These are phyloP conservation scores for Globicephala melas DNA, from an alignment of 2,113 vertebrate species.

Conservation along the genomic window DNA sequence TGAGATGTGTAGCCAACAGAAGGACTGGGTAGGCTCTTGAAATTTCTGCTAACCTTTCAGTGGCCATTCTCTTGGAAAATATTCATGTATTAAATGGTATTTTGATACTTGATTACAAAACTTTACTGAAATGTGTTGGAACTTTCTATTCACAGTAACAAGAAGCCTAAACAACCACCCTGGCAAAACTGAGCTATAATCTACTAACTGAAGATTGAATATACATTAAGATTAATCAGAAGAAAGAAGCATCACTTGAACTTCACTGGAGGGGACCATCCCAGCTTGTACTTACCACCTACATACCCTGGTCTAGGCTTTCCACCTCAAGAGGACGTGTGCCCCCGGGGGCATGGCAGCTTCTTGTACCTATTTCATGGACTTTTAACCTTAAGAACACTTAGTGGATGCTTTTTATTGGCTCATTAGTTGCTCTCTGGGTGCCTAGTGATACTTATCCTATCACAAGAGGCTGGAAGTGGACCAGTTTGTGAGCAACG, in stretches of 20 bases:
- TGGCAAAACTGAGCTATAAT: background rate
- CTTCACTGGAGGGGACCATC: background rate
- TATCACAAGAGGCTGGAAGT: background rate
- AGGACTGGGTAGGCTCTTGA: background rate
- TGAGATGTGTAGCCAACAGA: background rate
- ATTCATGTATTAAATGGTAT: background rate
- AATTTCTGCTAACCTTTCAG: background rate
- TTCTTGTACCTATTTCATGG: background rate
- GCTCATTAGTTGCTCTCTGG: background rate
- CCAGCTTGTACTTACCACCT: background rate
- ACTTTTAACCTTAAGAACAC: background rate
- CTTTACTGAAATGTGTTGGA: background rate
- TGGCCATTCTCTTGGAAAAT: background rate
- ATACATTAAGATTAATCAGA: background rate
- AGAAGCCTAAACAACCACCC: background rate
- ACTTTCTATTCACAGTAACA: background rate
- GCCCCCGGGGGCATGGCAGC: background rate
- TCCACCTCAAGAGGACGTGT: background rate
- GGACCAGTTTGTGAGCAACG: background rate
- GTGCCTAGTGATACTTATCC: background rate
- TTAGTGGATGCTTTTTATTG: background rate
- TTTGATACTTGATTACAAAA: background rate
- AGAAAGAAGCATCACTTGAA: background rate
- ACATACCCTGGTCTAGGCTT: fast-evolving
- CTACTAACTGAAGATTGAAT: background rate